phyloP scores from a whole-genome alignment of 2,113 vertebrate species.

The Cynocephalus volans region DNA sequence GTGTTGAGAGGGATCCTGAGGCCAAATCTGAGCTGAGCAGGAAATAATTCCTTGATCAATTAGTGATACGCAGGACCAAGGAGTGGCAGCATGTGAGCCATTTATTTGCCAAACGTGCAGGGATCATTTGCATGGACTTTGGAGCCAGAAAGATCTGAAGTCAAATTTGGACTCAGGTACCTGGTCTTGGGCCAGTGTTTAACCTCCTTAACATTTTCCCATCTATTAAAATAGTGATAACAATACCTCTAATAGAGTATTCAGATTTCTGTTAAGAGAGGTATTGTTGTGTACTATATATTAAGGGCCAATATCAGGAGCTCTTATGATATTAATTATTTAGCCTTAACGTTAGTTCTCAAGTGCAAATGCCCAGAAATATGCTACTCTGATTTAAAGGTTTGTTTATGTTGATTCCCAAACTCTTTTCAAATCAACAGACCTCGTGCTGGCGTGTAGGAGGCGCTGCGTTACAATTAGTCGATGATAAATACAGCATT shows the following conservation, averaged over 20 bases:
- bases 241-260: not conserved
- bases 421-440: slow-evolving; percentile 42
- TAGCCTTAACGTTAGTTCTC: not conserved
- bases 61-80: not conserved
- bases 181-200: not conserved
- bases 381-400: not conserved
- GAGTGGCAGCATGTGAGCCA: not conserved
- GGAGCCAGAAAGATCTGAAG: not conserved
- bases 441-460: not conserved
- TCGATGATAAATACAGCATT: not conserved
- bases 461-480: not conserved
- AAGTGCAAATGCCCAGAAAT: slow-evolving; percentile 34
- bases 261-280: not conserved
- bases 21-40: slow-evolving; percentile 22
- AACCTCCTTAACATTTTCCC: not conserved
- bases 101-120: not conserved
- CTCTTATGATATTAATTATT: not conserved
- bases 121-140: not conserved
- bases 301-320: not conserved
- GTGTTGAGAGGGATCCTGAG: slow-evolving; percentile 1
- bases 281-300: not conserved
- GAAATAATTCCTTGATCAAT: not conserved
- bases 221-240: not conserved
- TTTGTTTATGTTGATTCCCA: slow-evolving; percentile 30
- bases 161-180: not conserved